Evolutionary conservation across 2,888 invertebrate species (phyloP), one percentile per base, ranked within the genome.

Genomic region (Vesta saturnalis): DNA sequence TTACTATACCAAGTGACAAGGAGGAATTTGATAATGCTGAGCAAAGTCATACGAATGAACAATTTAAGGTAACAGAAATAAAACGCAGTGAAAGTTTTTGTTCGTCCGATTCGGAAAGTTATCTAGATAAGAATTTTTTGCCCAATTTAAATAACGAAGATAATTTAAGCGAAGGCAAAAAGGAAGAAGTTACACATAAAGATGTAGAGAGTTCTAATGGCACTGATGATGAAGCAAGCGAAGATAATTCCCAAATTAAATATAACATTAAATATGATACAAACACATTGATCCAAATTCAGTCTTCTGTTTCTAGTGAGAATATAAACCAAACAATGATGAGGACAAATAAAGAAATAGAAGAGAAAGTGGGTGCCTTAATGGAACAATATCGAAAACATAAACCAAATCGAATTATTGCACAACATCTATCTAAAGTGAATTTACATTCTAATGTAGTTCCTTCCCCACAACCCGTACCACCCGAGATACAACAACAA

Each of bases 401-500:
- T 60, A 88, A 88, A 77, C 84, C 85, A 64, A 84, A 70, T 43
- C 72, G 74, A 35, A 67, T 72, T 21, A 46, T 71, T 1, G 19
- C 60, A 23, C 39, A 16, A 47, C 74, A 80, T n/a, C 23, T 30
- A 15, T 73, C 78, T 18, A 85, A 82, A 71, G 82, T 84, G 72
- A 75, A 22, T 35, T 23, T 46, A 5, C 63, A 58, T 4, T 19
- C 72, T 19, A 75, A 77, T 21, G 72, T 74, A n/a, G 72, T 83
- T 21, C 86, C 89, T 55, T 87, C 89, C n/a, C 88, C 89, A 4
- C 91, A 91, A 78, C 91, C 92, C 1, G 89, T 93, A 4, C 92
- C 93, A 1, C 92, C 92, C 0, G 94, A 94, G 83, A 93, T 95
- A 63, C 94, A 94, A 77, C 92, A 92, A 76, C 94, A 95, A 80